Base-by-base conservation (phyloP, 2,113 vertebrate species). In the Oxyura jamaicensis region DNA sequence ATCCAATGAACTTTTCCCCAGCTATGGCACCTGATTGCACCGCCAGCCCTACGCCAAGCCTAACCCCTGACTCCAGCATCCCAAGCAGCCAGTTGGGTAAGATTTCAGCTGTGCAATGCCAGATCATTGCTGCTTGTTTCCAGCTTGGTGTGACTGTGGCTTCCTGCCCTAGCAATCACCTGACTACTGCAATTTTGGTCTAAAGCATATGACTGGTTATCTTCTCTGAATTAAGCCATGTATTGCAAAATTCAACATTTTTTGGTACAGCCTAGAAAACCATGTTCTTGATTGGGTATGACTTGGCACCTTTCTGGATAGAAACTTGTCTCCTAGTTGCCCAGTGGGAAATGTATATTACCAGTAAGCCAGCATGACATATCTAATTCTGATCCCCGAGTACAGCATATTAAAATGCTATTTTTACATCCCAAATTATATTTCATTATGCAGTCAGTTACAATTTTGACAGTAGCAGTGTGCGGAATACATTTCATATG, bases 391-490 rank as follows among this genome's bases (percentile, higher is more conserved):
- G 72, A 35, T 94, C 79, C 78, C 36, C 56, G 65, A 88, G 66
- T 13, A 82, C 7, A 94, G 55, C 78, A 48, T 69, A 93, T 94
- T 94, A 94, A 95, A 93, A 93, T 77, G 68, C 68, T 81, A 90
- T 88, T 96, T 97, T 94, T 94, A 90, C 72, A 93, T 86, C 72
- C 76, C 46, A 91, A 95, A 94, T 95, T 86, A 81, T 81, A 88
- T 94, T 95, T 88, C 85, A 95, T 96, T 96, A 96, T 93, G 88
- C 94, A 94, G 77, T 89, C 86, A 86, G 93, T 96, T 90, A 93
- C n/a, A 86, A 86, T 94, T 95, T 90, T 95, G 94, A 96, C 93
- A 93, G 90, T 25, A 88, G 68, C 68, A 81, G 65, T 48, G 79
- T 72, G 88, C 91, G 90, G 91, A 96, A 94, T 90, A 52, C 71